A percentile compares a stretch with the other conserved stretches of the same genome.
Conservation (phyloP, 2,113 vertebrate species). For the Agelaius phoeniceus region DNA sequence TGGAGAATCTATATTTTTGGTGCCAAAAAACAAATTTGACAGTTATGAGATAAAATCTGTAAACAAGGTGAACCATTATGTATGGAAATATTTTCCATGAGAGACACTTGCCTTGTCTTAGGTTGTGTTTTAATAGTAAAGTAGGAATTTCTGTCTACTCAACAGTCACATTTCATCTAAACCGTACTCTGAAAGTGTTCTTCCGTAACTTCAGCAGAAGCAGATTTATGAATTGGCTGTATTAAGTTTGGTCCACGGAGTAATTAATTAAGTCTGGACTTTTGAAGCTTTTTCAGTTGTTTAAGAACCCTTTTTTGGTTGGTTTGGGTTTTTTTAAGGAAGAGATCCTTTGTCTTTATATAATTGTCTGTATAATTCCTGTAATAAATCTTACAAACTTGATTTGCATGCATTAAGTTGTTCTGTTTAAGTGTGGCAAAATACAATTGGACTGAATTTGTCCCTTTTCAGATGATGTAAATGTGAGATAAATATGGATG, state of each 20-base stretch:
- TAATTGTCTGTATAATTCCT: not conserved
- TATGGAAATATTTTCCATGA: not conserved
- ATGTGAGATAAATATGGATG: not conserved
- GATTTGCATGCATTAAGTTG: not conserved
- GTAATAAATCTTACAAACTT: not conserved
- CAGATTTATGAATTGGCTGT: not conserved
- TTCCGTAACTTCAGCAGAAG: not conserved
- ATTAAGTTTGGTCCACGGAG: not conserved
- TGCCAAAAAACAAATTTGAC: not conserved
- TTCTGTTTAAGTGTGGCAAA: not conserved
- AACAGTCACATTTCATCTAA: not conserved
- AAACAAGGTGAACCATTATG: not conserved
- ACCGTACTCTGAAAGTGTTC: not conserved
- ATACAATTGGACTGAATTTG: not conserved
- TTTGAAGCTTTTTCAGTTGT: not conserved
- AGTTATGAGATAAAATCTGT: not conserved
- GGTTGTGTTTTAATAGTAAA: not conserved
- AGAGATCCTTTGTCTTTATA: not conserved
- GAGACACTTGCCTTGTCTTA: not conserved
- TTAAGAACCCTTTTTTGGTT: rapidly evolving
- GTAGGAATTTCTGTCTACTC: not conserved
- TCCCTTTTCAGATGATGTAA: not conserved
- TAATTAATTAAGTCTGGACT: not conserved
- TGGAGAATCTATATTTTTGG: not conserved
- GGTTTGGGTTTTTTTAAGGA: not conserved